A percentile compares a stretch with the other conserved stretches of the same genome.
phyloP scores from a whole-genome alignment of 1,140 invertebrate species.

The Ylistrum balloti region DNA sequence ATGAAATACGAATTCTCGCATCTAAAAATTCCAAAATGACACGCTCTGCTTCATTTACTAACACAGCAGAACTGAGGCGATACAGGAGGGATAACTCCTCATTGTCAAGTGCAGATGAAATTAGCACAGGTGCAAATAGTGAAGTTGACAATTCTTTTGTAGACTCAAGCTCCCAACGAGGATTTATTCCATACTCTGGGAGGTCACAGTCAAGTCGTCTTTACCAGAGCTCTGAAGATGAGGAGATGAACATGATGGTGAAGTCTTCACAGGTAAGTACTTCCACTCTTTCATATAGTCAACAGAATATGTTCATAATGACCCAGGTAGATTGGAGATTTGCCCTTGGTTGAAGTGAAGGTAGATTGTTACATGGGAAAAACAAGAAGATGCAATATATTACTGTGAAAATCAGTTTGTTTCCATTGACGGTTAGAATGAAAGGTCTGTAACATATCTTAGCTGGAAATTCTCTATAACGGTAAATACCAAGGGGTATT shows the following conservation, averaged over 20 bases:
- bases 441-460: not conserved
- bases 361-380: not conserved
- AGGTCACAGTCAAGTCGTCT: slow-evolving; percentile 67
- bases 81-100: slow-evolving; percentile 64
- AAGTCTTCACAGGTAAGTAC: slow-evolving; percentile 71
- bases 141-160: slow-evolving; percentile 64
- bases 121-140: slow-evolving; percentile 63
- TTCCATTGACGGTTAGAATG: not conserved
- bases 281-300: not conserved
- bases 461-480: not conserved
- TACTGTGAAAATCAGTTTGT: not conserved
- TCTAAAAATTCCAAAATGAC: slow-evolving; percentile 67
- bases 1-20: slow-evolving; percentile 45
- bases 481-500: not conserved
- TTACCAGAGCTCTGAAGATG: slow-evolving; percentile 74
- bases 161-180: slow-evolving; percentile 61
- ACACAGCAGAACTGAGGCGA: slow-evolving; percentile 66
- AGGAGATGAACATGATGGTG: slow-evolving; percentile 68
- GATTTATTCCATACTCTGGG: slow-evolving; percentile 69
- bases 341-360: not conserved
- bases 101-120: slow-evolving; percentile 72
- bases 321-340: not conserved
- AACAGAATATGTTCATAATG: not conserved
- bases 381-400: not conserved
- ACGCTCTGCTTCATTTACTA: slow-evolving; percentile 77